Base-by-base conservation (phyloP, 2,888 invertebrate species). In the Agrochola lychnidis region DNA sequence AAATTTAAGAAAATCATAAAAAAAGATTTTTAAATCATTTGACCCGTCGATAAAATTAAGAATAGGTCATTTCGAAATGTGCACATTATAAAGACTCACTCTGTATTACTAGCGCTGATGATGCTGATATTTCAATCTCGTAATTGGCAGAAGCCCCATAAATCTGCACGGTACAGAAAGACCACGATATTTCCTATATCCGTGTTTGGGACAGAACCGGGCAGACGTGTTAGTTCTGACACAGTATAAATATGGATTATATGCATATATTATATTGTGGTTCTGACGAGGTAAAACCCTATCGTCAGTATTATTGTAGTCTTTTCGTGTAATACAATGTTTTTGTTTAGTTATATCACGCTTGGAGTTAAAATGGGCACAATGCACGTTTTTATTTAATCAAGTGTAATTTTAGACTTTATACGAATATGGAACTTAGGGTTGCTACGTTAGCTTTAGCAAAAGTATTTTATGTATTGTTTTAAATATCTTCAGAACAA, bases 401-500 rank as follows among this genome's bases (percentile, higher is more conserved):
- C 89, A 89, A 85, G 81, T 90, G 90, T 88, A 85, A 87, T 79
- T 74, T 68, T 79, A 85, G 61, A 85, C 84, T 78, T 70, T 59
- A 70, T 76, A 68, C 42, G 56, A 77, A 72, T 79, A 63, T 76
- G 45, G 48, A 14, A n/a, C 22, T 12, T 70, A 87, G 85, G 85
- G 88, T 40, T 85, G 77, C 30, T 36, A 56, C 64, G 4, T 16
- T 19, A 6, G 3, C 0, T 45, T 30, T 36, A 16, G 10, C 16
- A 16, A 4, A 1, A 19, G 9, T 63, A 36, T 36, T 66, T 30
- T 7, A 48, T 56, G 1, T 25, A 66, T 2, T 30, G 16, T 30
- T 22, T n/a, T 9, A 16, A 16, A 53, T 4, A 0, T 59, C 36
- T 68, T 68, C n/a, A 36, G 36, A 10, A 36, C 16, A 30, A 16